phyloP scores from a whole-genome alignment of 2,888 invertebrate genomes.

The Limenitis camilla region DNA sequence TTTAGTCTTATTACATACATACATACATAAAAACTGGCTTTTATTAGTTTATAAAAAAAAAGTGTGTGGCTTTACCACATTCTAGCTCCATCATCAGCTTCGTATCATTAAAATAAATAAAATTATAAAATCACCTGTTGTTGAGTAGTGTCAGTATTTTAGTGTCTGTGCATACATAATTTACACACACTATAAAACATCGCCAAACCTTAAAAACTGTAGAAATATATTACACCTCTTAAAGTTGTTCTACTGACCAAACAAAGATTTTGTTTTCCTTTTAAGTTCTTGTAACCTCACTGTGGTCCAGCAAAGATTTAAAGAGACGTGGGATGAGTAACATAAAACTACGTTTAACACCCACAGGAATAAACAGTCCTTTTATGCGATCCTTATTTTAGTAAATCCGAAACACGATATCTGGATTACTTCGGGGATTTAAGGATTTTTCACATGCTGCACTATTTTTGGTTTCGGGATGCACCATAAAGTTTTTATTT shows the following conservation, averaged over 20 bases:
- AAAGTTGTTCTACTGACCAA: conserved; percentile 18
- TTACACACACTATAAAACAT: conserved; percentile 14
- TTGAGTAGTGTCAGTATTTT: too few species aligned
- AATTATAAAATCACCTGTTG: too few species aligned
- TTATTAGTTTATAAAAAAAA: too few species aligned
- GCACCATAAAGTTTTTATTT: too few species aligned
- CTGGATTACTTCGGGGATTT: conserved; percentile 5
- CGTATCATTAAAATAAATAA: too few species aligned
- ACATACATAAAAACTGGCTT: too few species aligned
- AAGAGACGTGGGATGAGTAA: conserved; percentile 22
- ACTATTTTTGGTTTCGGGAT: too few species aligned
- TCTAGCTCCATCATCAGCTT: too few species aligned
- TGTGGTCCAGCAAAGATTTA: conserved; percentile 24
- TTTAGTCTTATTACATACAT: too few species aligned
- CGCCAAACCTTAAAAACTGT: conserved; percentile 10
- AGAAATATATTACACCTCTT: conserved; percentile 16
- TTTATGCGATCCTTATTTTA: conserved; percentile 12
- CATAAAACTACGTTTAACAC: conserved; percentile 24
- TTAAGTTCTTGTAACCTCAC: conserved; percentile 18
- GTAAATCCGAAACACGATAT: conserved; percentile 16
- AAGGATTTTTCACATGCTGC: too few species aligned
- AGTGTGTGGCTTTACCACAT: too few species aligned
- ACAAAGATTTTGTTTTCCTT: conserved; percentile 17
- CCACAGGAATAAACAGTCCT: conserved; percentile 20
- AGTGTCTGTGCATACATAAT: conserved; percentile 10